Evolutionary conservation across 2,797 vertebrate species (phyloP).

Genomic region (Hypotaenidia philippensis): DNA sequence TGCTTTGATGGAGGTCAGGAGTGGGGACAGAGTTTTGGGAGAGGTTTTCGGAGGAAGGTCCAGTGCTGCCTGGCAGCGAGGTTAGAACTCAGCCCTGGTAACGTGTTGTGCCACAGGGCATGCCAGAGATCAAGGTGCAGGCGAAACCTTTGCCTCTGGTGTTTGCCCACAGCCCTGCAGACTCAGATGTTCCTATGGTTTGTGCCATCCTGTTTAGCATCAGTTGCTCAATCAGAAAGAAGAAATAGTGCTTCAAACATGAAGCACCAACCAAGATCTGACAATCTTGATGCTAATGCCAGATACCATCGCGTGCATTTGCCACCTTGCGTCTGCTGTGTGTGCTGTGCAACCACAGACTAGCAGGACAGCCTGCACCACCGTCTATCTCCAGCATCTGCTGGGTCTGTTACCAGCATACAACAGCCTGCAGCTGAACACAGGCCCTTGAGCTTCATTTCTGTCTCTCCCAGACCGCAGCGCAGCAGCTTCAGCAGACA

Average conservation of each 20-base stretch:
- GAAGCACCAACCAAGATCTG: not conserved
- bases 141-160: not conserved
- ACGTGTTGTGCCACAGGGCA: rapidly evolving
- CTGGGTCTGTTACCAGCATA: not conserved
- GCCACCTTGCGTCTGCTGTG: slow-evolving; percentile 9
- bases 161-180: not conserved
- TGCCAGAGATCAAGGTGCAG: not conserved
- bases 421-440: not conserved
- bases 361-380: slow-evolving; percentile 11
- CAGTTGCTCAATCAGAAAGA: slow-evolving; percentile 28
- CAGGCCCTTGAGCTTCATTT: not conserved
- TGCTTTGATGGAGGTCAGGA: not conserved
- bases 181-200: slow-evolving; percentile 14
- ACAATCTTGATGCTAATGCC: not conserved
- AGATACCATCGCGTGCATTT: slow-evolving; percentile 23
- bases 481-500: not conserved
- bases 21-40: not conserved
- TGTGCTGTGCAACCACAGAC: not conserved
- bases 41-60: not conserved
- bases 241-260: not conserved
- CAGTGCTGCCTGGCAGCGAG: rapidly evolving
- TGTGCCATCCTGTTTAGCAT: slow-evolving; percentile 41
- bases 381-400: slow-evolving; percentile 8
- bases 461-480: not conserved
- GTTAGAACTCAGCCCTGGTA: not conserved